phyloP scores from a whole-genome alignment of 2,113 vertebrate genomes.

The Centrocercus urophasianus region DNA sequence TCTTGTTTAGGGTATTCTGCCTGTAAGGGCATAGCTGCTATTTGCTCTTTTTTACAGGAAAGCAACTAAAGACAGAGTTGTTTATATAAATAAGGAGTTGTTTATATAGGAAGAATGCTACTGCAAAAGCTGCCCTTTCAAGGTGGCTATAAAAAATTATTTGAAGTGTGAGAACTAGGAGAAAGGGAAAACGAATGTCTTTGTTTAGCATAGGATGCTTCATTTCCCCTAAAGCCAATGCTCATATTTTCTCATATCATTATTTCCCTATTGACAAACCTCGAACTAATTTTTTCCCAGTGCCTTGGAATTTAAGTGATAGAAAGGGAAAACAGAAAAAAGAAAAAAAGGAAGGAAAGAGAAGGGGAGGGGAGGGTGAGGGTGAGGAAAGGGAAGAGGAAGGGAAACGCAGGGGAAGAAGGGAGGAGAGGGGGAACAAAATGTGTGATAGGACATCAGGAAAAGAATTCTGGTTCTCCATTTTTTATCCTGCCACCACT shows the following conservation, averaged over 20 bases:
- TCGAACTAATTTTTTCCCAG: not conserved
- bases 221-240: not conserved
- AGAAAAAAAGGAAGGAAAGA: not conserved
- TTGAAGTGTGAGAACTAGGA: not conserved
- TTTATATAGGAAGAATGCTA: not conserved
- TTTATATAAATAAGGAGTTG: not conserved
- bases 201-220: constrained; percentile 19
- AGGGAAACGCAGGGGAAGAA: not conserved
- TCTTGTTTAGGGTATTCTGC: not conserved
- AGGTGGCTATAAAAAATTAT: constrained; percentile 17
- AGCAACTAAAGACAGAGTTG: not conserved
- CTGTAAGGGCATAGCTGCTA: not conserved
- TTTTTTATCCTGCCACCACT: not conserved
- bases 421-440: not conserved
- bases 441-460: not conserved
- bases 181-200: constrained; percentile 15
- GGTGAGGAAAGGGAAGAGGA: not conserved
- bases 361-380: too few species aligned
- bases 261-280: not conserved
- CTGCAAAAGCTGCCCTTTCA: not conserved
- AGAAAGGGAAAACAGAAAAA: not conserved
- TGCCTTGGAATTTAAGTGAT: not conserved
- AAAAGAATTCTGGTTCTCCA: not conserved
- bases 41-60: not conserved
- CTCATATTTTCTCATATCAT: not conserved